Evolutionary conservation across 2,888 invertebrate species (phyloP).

Genomic region (Apodemia duryi): DNA sequence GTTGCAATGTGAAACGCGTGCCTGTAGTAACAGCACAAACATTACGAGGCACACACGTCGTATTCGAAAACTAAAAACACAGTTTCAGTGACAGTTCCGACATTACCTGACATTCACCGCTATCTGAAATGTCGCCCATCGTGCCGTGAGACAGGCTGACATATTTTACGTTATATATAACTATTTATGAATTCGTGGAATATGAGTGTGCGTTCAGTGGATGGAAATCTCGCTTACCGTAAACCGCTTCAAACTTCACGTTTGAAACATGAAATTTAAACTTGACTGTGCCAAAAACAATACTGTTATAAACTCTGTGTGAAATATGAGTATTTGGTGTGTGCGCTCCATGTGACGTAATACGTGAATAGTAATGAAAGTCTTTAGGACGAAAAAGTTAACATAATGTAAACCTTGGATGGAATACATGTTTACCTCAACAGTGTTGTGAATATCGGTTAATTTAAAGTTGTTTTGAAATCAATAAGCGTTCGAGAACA

Average conservation of each 20-base stretch:
- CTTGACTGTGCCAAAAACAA: conserved; percentile 62
- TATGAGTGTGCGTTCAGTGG: conserved; percentile 56
- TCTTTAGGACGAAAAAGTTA: conserved; percentile 44
- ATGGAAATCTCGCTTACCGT: conserved; percentile 47
- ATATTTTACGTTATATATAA: conserved; percentile 51
- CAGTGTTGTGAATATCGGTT: conserved; percentile 69
- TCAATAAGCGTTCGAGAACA: conserved; percentile 19
- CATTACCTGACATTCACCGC: conserved; percentile 65
- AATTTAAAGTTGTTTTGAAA: not conserved
- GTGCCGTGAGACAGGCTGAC: conserved; percentile 54
- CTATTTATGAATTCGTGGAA: conserved; percentile 60
- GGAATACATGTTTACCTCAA: conserved; percentile 72
- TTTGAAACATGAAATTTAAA: conserved; percentile 51
- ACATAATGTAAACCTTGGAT: conserved; percentile 54
- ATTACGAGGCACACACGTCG: conserved; percentile 69
- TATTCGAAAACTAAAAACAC: conserved; percentile 66
- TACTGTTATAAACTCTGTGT: conserved; percentile 43
- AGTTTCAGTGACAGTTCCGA: conserved; percentile 72
- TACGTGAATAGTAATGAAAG: conserved; percentile 44
- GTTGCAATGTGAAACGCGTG: conserved; percentile 70
- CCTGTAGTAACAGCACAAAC: conserved; percentile 75
- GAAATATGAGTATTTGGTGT: conserved; percentile 41
- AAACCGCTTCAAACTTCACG: conserved; percentile 49
- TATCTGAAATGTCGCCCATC: conserved; percentile 50
- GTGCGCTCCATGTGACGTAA: conserved; percentile 43